Percentiles rank a stretch among this genome's conserved stretches.
Evolutionary conservation across 1,140 invertebrate genomes (phyloP).

Genomic region (Aphelenchoides besseyi): DNA sequence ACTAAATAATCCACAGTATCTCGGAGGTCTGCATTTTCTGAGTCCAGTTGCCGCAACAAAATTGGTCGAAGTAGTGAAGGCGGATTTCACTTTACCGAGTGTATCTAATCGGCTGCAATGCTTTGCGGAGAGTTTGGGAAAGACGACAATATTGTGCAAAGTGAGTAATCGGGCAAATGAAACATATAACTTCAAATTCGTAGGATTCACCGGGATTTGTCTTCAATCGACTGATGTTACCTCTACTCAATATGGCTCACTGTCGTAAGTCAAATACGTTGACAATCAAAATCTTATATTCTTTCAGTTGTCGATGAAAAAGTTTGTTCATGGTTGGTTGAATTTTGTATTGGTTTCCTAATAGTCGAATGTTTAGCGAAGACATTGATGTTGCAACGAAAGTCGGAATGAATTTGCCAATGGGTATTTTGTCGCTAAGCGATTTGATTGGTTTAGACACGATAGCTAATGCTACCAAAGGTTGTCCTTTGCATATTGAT

Average conservation of each 20-base stretch:
- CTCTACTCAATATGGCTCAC: background rate
- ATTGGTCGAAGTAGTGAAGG: conserved; percentile 4
- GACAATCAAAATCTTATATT: background rate
- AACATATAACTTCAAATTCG: too few species aligned
- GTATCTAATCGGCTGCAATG: background rate
- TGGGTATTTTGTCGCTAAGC: background rate
- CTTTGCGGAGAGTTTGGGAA: background rate
- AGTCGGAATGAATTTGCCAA: background rate
- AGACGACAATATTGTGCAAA: conserved; percentile 3
- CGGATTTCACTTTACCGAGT: background rate
- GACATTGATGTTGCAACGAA: background rate
- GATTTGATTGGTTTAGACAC: conserved; percentile 12
- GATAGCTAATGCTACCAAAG: background rate
- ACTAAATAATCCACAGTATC: background rate
- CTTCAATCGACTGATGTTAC: background rate
- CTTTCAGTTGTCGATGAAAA: background rate
- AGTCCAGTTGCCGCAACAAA: background rate
- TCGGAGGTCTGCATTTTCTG: conserved; percentile 6
- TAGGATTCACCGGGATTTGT: background rate
- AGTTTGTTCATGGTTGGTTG: too few species aligned
- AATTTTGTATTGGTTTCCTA: too few species aligned
- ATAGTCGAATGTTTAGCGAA: too few species aligned
- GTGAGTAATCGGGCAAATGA: too few species aligned
- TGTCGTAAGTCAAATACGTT: background rate
- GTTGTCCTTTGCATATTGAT: background rate